Base-by-base conservation (phyloP, 2,888 invertebrate genomes). In the Copidosoma aretas region DNA sequence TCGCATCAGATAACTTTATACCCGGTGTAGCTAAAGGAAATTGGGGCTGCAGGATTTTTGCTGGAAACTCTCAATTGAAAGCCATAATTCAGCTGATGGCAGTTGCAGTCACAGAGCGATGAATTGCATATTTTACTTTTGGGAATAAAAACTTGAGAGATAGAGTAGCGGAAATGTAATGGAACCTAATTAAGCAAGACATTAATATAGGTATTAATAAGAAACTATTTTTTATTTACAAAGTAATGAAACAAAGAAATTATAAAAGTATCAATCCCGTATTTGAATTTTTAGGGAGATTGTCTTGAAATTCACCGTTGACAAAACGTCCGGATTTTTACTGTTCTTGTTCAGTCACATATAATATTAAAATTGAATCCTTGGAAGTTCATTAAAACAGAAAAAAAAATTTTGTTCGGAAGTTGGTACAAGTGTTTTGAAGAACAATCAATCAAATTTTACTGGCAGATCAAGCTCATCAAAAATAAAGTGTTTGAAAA, bases 1-100 rank as follows among this genome's bases (percentile, higher is more conserved):
- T 76, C 60, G 75, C 74, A 10, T 76, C 63, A 17, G 78, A 76
- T 17, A 78, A 77, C n/a, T n/a, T n/a, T 72, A 75, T 82, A 61
- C 78, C 80, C 24, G 81, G 84, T 10, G 85, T 91, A 15, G 90
- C 90, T 3, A 90, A 90, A 1, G 91, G 91, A 22, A 91, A 91
- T 82, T 91, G 91, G 91, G 91, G 91, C 3, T 90, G 90, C 80
- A 89, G 90, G 14, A 89, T 88, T 17, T 90, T 88, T 77, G 85
- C 85, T 32, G 90, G 90, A 10, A 86, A 87, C 78, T 83, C 86
- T 15, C 83, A 85, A 62, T 78, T 88, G 2, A 88, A 88, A 79
- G 86, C 88, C 19, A 77, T 91, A 53, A 80, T 91, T 57, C 90
- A 91, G 80, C 75, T 89, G 64, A 89, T 93, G 88, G 92, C 92